Percentiles rank a stretch among this genome's conserved stretches.
Conservation (phyloP, 2,113 vertebrate species). For the Cheilinus undulatus region DNA sequence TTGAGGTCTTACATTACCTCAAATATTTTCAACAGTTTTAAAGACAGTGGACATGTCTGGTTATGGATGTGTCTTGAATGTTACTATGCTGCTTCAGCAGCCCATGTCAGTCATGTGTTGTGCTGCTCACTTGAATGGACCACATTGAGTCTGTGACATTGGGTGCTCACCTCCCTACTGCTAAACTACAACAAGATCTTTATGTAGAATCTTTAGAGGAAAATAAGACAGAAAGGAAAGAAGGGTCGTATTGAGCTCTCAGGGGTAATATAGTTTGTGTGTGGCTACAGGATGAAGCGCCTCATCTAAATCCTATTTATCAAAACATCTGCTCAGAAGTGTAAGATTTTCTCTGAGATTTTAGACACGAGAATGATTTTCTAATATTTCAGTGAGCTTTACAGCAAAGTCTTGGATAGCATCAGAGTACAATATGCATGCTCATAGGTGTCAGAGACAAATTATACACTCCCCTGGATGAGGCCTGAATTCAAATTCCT, state of each 20-base stretch:
- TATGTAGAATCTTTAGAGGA: constrained; percentile 3
- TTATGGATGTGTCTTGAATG: too few relatives aligned
- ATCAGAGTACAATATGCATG: neutral
- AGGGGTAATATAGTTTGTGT: neutral
- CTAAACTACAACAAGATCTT: too few relatives aligned
- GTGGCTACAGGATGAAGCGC: neutral
- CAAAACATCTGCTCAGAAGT: constrained; percentile 4
- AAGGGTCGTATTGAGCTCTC: neutral
- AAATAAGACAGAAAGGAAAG: constrained; percentile 2
- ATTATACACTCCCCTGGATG: constrained; percentile 2
- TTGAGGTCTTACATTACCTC: too few relatives aligned
- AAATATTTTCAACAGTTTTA: too few relatives aligned
- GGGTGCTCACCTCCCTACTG: too few relatives aligned
- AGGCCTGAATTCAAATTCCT: constrained; percentile 4
- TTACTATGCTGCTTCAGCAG: too few relatives aligned
- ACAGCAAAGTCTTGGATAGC: neutral
- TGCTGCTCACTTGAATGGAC: too few relatives aligned
- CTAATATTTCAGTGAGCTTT: neutral
- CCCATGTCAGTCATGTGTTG: too few relatives aligned
- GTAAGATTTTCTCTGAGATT: neutral
- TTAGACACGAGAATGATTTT: neutral
- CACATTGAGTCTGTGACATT: too few relatives aligned
- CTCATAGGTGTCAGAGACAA: constrained; percentile 6
- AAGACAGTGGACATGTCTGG: too few relatives aligned
- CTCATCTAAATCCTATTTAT: neutral